Evolutionary conservation across 2,888 invertebrate genomes (phyloP).

Genomic region (Griposia aprilina): DNA sequence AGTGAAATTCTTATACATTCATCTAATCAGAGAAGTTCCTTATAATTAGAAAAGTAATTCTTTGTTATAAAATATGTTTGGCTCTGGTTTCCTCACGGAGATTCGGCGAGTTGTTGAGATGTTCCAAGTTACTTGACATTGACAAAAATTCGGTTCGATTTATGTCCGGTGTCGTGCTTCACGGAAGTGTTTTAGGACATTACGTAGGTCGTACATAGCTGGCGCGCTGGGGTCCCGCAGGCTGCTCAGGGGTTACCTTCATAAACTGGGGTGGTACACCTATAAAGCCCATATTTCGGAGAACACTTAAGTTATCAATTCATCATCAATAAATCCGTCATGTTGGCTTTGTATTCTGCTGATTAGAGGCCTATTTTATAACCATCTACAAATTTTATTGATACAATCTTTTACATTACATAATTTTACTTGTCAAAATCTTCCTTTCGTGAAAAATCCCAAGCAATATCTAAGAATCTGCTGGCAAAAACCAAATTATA

Average conservation of each 20-base stretch:
- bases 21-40: conserved; percentile 35
- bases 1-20: conserved; percentile 48
- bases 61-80: conserved; percentile 36
- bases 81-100: conserved; percentile 10
- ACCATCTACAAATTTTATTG: not conserved
- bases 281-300: not conserved
- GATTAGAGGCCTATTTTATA: not conserved
- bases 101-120: conserved; percentile 19
- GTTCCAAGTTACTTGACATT: conserved; percentile 19
- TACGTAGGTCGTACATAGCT: not conserved
- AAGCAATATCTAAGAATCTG: conserved; percentile 1
- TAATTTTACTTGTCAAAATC: not conserved
- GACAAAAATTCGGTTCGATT: conserved; percentile 3
- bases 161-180: not conserved
- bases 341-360: not conserved
- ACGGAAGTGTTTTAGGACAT: not conserved
- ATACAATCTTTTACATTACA: not conserved
- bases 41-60: conserved; percentile 33
- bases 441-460: not conserved
- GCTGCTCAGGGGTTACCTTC: not conserved
- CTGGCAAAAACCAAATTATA: conserved; percentile 21
- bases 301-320: not conserved
- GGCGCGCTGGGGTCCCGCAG: not conserved
- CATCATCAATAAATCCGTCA: not conserved
- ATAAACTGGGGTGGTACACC: not conserved